Conservation (phyloP, 2,797 vertebrate species). For the Chanos chanos region DNA sequence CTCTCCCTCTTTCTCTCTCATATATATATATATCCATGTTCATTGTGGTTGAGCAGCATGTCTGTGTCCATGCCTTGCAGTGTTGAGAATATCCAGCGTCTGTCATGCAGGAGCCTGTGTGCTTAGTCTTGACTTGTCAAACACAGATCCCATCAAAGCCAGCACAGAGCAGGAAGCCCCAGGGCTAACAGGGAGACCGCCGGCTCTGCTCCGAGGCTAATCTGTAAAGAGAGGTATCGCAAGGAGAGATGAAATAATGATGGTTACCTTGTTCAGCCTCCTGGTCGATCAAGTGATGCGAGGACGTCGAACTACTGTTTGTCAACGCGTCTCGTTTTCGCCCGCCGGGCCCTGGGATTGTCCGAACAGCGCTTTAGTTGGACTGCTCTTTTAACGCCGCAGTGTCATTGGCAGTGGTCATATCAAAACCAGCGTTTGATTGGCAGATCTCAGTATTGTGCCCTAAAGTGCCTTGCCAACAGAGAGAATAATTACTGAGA, state of each 20-base stretch:
- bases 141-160: conserved; percentile 28
- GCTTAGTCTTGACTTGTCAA: conserved; percentile 19
- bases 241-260: conserved; percentile 17
- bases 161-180: conserved; percentile 8
- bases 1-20: background rate
- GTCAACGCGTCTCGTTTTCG: too few relatives aligned
- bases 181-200: conserved; percentile 1
- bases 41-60: conserved; percentile 3
- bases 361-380: too few relatives aligned
- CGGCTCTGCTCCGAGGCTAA: too few relatives aligned
- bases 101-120: conserved; percentile 13
- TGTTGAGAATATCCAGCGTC: conserved; percentile 13
- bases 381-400: background rate
- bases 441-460: conserved; percentile 19
- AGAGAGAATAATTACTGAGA: conserved; percentile 13
- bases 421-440: conserved; percentile 5
- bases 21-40: background rate
- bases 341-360: too few relatives aligned
- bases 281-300: conserved; percentile 10
- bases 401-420: background rate
- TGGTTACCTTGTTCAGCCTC: conserved; percentile 19
- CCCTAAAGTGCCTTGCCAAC: conserved; percentile 13
- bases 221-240: too few relatives aligned
- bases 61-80: conserved; percentile 21
- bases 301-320: too few relatives aligned